These are phyloP conservation scores for Ornithoptera alexandrae DNA, from an alignment of 2,888 invertebrate species.

Conservation along the genomic window DNA sequence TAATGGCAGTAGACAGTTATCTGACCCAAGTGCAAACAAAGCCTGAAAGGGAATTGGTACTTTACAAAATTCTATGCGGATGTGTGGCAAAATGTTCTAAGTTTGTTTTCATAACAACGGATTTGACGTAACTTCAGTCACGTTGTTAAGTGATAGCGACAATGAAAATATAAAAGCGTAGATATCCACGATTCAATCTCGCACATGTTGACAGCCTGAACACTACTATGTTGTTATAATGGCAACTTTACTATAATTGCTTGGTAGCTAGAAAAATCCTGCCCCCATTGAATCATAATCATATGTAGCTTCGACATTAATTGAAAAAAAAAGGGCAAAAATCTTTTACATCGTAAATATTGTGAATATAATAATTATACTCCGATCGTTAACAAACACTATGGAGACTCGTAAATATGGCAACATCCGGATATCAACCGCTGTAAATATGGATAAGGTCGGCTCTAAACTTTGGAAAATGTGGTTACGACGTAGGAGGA, in stretches of 20 bases:
- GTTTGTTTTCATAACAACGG: no score
- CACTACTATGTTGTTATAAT: no score
- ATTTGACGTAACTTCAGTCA: no score
- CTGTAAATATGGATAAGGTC: conserved; percentile 38
- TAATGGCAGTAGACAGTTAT: conserved; percentile 4
- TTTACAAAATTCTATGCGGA: neutral
- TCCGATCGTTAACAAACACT: neutral
- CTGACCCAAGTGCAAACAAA: conserved; percentile 2
- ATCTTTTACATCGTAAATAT: neutral
- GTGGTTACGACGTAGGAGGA: conserved; percentile 33
- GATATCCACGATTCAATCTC: no score
- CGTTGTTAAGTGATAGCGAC: no score
- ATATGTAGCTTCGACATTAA: no score
- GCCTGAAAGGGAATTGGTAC: conserved; percentile 2
- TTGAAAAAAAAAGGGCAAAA: neutral
- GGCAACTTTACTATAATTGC: no score
- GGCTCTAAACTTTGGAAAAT: conserved; percentile 36
- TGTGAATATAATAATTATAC: neutral
- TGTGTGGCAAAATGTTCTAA: no score
- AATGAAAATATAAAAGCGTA: no score
- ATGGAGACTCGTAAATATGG: conserved; percentile 33
- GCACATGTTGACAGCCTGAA: no score
- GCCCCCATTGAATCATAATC: no score
- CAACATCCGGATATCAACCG: conserved; percentile 32
- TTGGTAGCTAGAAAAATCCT: no score